A percentile compares a stretch with the other conserved stretches of the same genome.
Evolutionary conservation across 2,888 invertebrate species (phyloP).

Genomic region (Diogma glabrata): DNA sequence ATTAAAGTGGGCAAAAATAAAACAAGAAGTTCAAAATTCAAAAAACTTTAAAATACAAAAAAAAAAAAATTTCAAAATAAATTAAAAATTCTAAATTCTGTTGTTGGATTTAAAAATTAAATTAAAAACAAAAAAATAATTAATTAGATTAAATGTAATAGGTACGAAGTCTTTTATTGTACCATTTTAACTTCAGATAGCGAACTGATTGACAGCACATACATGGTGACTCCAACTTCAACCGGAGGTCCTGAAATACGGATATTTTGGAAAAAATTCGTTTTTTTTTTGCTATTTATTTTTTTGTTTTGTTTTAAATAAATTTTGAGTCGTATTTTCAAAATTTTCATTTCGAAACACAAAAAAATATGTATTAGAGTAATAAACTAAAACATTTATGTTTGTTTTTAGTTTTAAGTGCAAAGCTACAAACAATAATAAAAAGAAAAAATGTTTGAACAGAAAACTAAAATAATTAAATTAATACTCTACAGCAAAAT

Average conservation of each 20-base stretch:
- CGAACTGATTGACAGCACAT: conserved; percentile 96
- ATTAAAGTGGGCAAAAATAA: neutral
- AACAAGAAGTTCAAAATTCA: neutral
- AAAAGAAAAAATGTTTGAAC: no score
- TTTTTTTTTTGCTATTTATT: conserved; percentile 12
- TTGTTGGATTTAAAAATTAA: conserved; percentile 4
- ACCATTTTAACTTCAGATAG: conserved; percentile 98
- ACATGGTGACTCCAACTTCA: conserved; percentile 96
- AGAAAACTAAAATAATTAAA: no score
- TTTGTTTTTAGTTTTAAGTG: no score
- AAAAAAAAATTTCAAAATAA: conserved; percentile 16
- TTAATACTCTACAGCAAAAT: no score
- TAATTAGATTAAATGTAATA: conserved; percentile 16
- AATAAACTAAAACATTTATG: no score
- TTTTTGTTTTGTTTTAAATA: conserved; percentile 12
- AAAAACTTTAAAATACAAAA: conserved; percentile 15
- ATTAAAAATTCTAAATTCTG: conserved; percentile 1
- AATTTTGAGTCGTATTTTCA: conserved; percentile 4
- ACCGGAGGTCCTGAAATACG: conserved; percentile 85
- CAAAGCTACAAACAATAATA: no score
- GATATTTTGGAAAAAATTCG: conserved; percentile 20
- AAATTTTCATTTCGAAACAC: conserved; percentile 8
- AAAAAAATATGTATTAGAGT: no score
- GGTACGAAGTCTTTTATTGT: conserved; percentile 39
- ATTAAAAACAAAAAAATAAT: conserved; percentile 16